phyloP scores from a whole-genome alignment of 2,888 invertebrate species.

The Agapetus fuscipes region DNA sequence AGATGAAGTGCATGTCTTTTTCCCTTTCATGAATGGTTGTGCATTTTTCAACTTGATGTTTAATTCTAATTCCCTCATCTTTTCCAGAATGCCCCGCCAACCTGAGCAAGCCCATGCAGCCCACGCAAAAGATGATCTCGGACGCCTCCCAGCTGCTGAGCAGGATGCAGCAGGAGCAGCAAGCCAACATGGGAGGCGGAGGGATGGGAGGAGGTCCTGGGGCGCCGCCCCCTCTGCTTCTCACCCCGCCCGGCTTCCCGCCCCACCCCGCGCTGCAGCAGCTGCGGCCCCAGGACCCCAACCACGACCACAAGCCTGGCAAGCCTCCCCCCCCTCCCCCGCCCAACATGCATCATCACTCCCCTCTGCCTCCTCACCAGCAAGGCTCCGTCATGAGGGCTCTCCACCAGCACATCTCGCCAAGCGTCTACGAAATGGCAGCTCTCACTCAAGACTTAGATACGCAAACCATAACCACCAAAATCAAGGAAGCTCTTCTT shows the following conservation, averaged over 20 bases:
- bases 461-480: constrained; percentile 91
- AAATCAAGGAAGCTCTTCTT: constrained; percentile 91
- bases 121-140: constrained; percentile 68
- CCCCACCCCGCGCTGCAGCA: constrained; percentile 56
- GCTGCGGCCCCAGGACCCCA: constrained; percentile 43
- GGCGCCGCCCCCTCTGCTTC: constrained; percentile 51
- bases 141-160: constrained; percentile 55
- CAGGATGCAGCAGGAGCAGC: constrained; percentile 62
- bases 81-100: constrained; percentile 52
- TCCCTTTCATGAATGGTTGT: too few species aligned
- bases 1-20: too few species aligned
- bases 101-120: constrained; percentile 66
- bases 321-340: constrained; percentile 49
- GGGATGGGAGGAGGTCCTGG: constrained; percentile 32
- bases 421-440: constrained; percentile 97
- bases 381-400: constrained; percentile 57
- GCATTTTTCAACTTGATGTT: too few species aligned
- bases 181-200: constrained; percentile 43
- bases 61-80: too few species aligned
- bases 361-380: constrained; percentile 53
- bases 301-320: constrained; percentile 49
- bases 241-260: constrained; percentile 68
- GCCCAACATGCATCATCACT: constrained; percentile 41
- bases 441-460: constrained; percentile 93
- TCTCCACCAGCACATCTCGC: constrained; percentile 77